A percentile compares a stretch with the other conserved stretches of the same genome.
phyloP scores from a whole-genome alignment of 2,888 invertebrate species.

The Hirtodrosophila cameraria region DNA sequence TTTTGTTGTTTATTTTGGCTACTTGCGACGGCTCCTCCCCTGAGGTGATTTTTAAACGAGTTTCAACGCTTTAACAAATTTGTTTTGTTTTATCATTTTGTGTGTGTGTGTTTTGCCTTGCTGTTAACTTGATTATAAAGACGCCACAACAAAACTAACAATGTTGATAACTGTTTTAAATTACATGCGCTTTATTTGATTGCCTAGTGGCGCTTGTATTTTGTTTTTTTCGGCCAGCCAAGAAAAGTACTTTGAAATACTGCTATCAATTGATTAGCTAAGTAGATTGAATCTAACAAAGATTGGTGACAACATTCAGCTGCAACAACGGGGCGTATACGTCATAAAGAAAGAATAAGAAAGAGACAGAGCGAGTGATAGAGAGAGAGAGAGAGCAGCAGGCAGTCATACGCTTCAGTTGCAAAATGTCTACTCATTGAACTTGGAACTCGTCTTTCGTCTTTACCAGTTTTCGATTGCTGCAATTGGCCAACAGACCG shows the following conservation, averaged over 20 bases:
- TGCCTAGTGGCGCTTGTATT: not conserved
- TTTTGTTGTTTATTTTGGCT: conserved; percentile 13
- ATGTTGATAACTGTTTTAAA: conserved; percentile 38
- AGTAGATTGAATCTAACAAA: conserved; percentile 9
- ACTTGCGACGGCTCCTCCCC: conserved; percentile 64
- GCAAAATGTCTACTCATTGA: conserved; percentile 51
- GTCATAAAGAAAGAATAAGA: not conserved
- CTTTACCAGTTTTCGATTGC: conserved; percentile 52
- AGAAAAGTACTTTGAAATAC: conserved; percentile 3
- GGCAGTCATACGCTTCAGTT: not conserved
- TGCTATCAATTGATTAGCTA: conserved; percentile 11
- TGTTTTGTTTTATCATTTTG: conserved; percentile 32
- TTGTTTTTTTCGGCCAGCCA: not conserved
- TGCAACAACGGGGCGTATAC: conserved; percentile 19
- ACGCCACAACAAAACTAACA: conserved; percentile 45
- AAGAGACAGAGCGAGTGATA: not conserved
- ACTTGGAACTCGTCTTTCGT: conserved; percentile 51
- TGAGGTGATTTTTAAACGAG: conserved; percentile 74
- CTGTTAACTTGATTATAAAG: conserved; percentile 47
- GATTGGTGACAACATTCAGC: conserved; percentile 21
- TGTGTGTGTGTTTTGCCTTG: conserved; percentile 27
- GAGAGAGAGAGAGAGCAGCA: not conserved
- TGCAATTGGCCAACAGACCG: conserved; percentile 29
- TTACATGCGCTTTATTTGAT: conserved; percentile 9
- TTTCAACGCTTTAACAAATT: conserved; percentile 62